Evolutionary conservation across 2,888 invertebrate species (phyloP).

Genomic region (Watsonalla binaria): DNA sequence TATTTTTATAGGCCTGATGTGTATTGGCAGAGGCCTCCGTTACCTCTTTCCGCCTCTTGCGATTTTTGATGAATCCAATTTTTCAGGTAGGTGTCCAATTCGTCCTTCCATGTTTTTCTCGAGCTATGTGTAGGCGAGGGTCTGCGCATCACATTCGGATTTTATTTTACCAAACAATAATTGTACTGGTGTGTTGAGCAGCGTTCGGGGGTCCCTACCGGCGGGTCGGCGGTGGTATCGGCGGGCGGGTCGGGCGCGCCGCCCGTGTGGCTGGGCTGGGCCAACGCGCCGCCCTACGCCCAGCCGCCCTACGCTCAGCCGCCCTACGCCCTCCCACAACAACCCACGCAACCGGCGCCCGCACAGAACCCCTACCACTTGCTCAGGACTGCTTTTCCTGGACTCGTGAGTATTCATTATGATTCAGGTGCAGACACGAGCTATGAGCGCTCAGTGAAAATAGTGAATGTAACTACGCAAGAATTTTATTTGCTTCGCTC

Average conservation of each 20-base stretch:
- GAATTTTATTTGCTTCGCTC: no score
- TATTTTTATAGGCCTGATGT: no score
- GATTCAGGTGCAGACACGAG: no score
- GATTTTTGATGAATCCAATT: no score
- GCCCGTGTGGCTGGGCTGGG: slow-evolving; percentile 58
- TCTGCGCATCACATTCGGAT: no score
- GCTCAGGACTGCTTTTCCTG: slow-evolving; percentile 56
- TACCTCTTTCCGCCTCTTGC: no score
- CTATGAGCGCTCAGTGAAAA: no score
- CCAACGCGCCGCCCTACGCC: slow-evolving; percentile 32
- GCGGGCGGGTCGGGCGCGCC: slow-evolving; percentile 21
- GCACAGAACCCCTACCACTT: slow-evolving; percentile 49
- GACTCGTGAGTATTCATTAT: slow-evolving; percentile 39
- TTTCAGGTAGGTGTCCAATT: no score
- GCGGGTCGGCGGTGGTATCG: slow-evolving; percentile 12
- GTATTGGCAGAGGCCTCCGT: no score
- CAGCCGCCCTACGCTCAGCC: slow-evolving; percentile 31
- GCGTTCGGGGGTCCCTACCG: slow-evolving; percentile 40
- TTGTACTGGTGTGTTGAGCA: slow-evolving; percentile 12
- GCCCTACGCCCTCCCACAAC: slow-evolving; percentile 9
- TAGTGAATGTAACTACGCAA: no score
- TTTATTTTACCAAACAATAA: not conserved
- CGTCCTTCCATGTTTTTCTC: no score
- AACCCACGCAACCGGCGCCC: slow-evolving; percentile 15
- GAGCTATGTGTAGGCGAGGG: no score